Conservation (phyloP, 1,140 invertebrate species). For the Aporrectodea caliginosa region DNA sequence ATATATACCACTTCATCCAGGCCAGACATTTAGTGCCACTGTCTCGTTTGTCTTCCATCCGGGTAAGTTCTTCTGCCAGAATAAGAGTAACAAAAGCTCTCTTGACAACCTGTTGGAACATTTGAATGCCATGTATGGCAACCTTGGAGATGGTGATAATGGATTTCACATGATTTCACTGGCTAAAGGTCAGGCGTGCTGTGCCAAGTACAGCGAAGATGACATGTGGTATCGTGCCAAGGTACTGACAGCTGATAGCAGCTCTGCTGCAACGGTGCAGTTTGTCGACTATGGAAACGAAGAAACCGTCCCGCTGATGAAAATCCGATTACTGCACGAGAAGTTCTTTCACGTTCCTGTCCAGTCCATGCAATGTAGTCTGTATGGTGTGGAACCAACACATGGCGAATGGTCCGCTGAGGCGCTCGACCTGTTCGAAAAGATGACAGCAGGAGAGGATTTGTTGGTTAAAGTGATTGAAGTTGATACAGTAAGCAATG, state of each 20-base stretch:
- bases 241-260: slow-evolving; percentile 59
- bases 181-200: slow-evolving; percentile 64
- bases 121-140: slow-evolving; percentile 16
- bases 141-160: neutral
- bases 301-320: neutral
- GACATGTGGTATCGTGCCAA: slow-evolving; percentile 65
- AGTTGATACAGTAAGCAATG: neutral
- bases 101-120: slow-evolving; percentile 30
- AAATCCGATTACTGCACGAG: neutral
- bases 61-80: slow-evolving; percentile 38
- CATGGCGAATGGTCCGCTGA: neutral
- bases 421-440: neutral
- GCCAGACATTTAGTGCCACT: slow-evolving; percentile 3
- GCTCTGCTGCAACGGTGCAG: slow-evolving; percentile 5
- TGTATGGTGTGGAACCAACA: slow-evolving; percentile 1
- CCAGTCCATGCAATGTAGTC: neutral
- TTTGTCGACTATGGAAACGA: slow-evolving; percentile 17
- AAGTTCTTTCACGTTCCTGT: neutral
- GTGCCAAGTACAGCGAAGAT: slow-evolving; percentile 69
- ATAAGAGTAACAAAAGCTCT: slow-evolving; percentile 22
- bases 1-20: neutral
- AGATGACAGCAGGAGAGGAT: neutral
- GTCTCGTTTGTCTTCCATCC: slow-evolving; percentile 37
- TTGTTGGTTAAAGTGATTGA: neutral
- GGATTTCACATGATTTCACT: slow-evolving; percentile 16